Evolutionary conservation across 2,888 invertebrate genomes (phyloP), one percentile per base, ranked within the genome.

Genomic region (Nomada fucata): DNA sequence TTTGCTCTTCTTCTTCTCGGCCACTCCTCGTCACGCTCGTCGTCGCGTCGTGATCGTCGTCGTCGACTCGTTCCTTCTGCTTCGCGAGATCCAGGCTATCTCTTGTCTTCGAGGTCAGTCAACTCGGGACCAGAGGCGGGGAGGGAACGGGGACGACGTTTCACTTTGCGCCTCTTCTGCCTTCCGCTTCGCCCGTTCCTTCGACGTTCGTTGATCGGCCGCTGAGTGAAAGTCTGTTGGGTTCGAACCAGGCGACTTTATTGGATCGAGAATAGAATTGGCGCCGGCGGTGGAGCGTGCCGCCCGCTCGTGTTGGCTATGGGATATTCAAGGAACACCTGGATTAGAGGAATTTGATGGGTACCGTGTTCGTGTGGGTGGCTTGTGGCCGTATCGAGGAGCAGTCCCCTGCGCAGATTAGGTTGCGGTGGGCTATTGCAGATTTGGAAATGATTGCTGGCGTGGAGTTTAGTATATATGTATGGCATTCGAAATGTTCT

Each of bases 1-100:
- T 86, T 95, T 95, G 79, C 95, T 94, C 92, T 95, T 95, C 94
- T 95, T 95, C 94, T 95, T 94, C 90, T 95, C 95, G 89, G 94
- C 94, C 91, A 94, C 94, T 90, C 93, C 92, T 85, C 94, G 91
- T 89, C 94, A 94, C 95, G 95, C 95, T 94, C 82, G 81, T 80
- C 84, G 84, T 84, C 61, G 79, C 61, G 79, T 70, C 29, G 76
- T 55, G 9, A 67, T 29, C n/a, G 67, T 55, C 61, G 60, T 67
- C 20, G 76, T 68, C 75, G 74, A 57, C 59, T 82, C 81, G 67
- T 83, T 73, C 77, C 73, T 72, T 71, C 83, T 73, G 63, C 63
- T 79, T 87, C 80, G 76, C 53, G 26, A 60, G 60, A 50, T 50
- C 60, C 15, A 53, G 36, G 72, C 68, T 71, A 59, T 67, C 53